Conservation (phyloP, 2,113 vertebrate species). For the Oreotrochilus melanogaster region DNA sequence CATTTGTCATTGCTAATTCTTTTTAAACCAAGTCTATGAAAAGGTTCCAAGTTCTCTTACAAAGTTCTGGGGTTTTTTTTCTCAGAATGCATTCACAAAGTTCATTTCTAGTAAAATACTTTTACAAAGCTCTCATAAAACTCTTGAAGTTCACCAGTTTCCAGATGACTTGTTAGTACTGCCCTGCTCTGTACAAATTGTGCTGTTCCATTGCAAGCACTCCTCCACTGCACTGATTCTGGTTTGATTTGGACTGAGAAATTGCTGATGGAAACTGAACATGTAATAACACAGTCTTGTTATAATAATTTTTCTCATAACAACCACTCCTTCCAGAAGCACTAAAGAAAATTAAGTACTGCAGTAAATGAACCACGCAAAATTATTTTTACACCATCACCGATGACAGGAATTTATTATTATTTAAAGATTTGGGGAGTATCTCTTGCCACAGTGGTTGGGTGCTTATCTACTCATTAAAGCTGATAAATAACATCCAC, state of each 20-base stretch:
- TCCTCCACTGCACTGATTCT: neutral
- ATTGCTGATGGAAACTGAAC: constrained; percentile 1
- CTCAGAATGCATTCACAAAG: neutral
- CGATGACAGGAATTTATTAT: constrained; percentile 1
- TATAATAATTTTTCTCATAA: neutral
- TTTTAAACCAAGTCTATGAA: neutral
- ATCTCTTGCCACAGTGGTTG: constrained; percentile 2
- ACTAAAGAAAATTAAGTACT: constrained; percentile 28
- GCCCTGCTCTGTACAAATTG: neutral
- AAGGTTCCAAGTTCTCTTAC: neutral
- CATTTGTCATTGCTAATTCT: neutral
- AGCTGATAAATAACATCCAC: neutral
- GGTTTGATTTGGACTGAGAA: neutral
- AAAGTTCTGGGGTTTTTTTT: neutral
- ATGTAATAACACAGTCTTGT: neutral
- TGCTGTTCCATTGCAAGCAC: neutral
- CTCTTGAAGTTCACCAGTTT: neutral
- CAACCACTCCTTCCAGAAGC: constrained; percentile 9
- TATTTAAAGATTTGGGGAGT: constrained; percentile 13
- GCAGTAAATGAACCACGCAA: constrained; percentile 41
- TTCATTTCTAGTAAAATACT: neutral
- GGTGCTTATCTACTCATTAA: constrained; percentile 34
- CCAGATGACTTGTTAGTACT: neutral
- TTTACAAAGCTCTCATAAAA: neutral
- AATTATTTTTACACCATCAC: constrained; percentile 24